Evolutionary conservation across 1,140 invertebrate genomes (phyloP), one percentile per base, ranked within the genome.

Genomic region (Radopholus similis): DNA sequence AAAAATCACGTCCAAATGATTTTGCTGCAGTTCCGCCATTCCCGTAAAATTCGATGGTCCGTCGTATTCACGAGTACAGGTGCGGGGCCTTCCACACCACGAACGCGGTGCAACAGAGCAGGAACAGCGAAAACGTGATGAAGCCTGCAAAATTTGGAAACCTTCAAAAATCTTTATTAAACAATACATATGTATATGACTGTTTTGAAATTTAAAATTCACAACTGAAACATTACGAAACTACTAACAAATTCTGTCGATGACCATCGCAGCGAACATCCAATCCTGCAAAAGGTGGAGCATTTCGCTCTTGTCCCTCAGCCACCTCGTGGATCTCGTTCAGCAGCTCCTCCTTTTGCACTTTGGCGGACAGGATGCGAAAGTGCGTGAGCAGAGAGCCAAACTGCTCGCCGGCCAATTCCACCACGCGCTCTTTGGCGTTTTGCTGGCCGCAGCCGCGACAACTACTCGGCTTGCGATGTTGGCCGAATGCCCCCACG

Each of bases 201-300:
- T 42, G 23, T n/a, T n/a, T n/a, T n/a, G n/a, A n/a, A n/a, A n/a
- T n/a, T n/a, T n/a, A n/a, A n/a, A n/a, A n/a, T n/a, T n/a, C n/a
- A n/a, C n/a, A n/a, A n/a, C 13, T 8, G 23, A 40, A 4, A 37
- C 2, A 32, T 26, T 4, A 28, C 49, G 30, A 28, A 62, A 13
- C 44, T 15, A 47, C n/a, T 47, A 26, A 62, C 59, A 71, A 73
- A 71, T 71, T 30, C 70, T 35, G 35, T 71, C 70, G 11, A 98
- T 92, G 84, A 98, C 95, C 92, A 97, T 97, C 84, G 94, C 95
- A 83, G 95, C 95, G 87, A 97, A 98, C 87, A 96, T 96, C 95
- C 95, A 99, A 87, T 97, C 95, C 83, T n/a, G n/a, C n/a, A n/a
- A n/a, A n/a, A n/a, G n/a, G n/a, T n/a, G n/a, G n/a, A n/a, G n/a